These are phyloP conservation scores for Callimorpha dominula DNA, from an alignment of 2,888 invertebrate genomes.

Conservation along the genomic window DNA sequence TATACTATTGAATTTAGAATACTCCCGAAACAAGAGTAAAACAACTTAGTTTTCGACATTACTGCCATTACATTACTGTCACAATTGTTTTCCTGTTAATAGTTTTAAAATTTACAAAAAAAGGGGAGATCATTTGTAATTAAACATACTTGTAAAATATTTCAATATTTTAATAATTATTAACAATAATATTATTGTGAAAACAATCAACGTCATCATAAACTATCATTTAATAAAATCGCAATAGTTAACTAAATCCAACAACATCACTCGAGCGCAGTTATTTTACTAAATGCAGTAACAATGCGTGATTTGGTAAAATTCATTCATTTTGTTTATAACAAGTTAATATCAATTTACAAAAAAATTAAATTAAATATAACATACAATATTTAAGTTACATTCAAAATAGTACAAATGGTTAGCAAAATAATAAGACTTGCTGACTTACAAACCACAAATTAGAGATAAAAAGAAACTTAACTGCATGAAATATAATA, in stretches of 20 bases:
- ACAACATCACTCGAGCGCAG: conserved; percentile 61
- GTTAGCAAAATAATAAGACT: conserved; percentile 13
- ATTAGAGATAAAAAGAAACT: neutral
- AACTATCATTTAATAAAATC: conserved; percentile 84
- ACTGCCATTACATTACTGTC: too few species aligned
- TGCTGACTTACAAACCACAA: neutral
- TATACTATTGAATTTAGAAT: too few species aligned
- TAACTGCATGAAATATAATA: too few species aligned
- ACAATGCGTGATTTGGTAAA: conserved; percentile 76
- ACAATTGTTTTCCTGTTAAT: too few species aligned
- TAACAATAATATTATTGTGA: conserved; percentile 77
- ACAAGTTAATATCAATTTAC: conserved; percentile 50
- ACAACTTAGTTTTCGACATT: too few species aligned
- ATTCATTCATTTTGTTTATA: conserved; percentile 48
- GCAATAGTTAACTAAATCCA: conserved; percentile 64
- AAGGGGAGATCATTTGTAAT: neutral
- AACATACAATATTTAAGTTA: conserved; percentile 33
- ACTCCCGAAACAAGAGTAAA: too few species aligned
- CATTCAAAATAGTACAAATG: conserved; percentile 24
- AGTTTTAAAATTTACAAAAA: neutral
- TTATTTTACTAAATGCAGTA: conserved; percentile 64
- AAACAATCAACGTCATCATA: conserved; percentile 83
- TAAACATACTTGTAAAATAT: conserved; percentile 43
- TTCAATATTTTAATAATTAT: conserved; percentile 75
- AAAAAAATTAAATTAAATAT: conserved; percentile 43